phyloP scores from a whole-genome alignment of 2,888 invertebrate species.

The Electrophaes corylata region DNA sequence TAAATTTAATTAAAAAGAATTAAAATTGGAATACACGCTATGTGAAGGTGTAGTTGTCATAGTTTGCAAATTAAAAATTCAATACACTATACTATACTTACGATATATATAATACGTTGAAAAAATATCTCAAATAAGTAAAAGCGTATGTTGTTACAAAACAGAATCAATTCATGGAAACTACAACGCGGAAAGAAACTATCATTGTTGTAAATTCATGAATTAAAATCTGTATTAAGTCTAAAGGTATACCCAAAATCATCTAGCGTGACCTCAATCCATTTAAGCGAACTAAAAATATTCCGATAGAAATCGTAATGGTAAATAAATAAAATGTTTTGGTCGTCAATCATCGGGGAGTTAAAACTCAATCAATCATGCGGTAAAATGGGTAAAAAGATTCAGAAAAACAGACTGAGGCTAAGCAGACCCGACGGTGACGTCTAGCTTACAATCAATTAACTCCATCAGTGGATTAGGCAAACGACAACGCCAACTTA shows the following conservation, averaged over 20 bases:
- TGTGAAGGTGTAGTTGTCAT: conserved; percentile 74
- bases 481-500: conserved; percentile 59
- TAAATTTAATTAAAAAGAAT: conserved; percentile 48
- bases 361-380: conserved; percentile 42
- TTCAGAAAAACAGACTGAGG: conserved; percentile 65
- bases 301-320: conserved; percentile 38
- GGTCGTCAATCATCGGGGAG: conserved; percentile 35
- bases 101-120: conserved; percentile 81
- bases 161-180: conserved; percentile 56
- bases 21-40: conserved; percentile 54
- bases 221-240: conserved; percentile 55
- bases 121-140: conserved; percentile 79
- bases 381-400: conserved; percentile 34
- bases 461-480: conserved; percentile 69
- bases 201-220: conserved; percentile 47
- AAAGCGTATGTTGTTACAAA: conserved; percentile 79
- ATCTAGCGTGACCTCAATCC: conserved; percentile 64
- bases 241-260: conserved; percentile 58
- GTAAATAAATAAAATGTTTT: conserved; percentile 40
- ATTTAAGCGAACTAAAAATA: conserved; percentile 50
- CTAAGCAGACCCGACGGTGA: conserved; percentile 53
- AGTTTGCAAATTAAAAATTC: conserved; percentile 73
- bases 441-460: conserved; percentile 42
- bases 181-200: conserved; percentile 45
- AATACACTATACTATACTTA: conserved; percentile 79